A percentile compares a stretch with the other conserved stretches of the same genome.
Conservation (phyloP, 2,888 invertebrate genomes). For the Pristionchus exspectatus region DNA sequence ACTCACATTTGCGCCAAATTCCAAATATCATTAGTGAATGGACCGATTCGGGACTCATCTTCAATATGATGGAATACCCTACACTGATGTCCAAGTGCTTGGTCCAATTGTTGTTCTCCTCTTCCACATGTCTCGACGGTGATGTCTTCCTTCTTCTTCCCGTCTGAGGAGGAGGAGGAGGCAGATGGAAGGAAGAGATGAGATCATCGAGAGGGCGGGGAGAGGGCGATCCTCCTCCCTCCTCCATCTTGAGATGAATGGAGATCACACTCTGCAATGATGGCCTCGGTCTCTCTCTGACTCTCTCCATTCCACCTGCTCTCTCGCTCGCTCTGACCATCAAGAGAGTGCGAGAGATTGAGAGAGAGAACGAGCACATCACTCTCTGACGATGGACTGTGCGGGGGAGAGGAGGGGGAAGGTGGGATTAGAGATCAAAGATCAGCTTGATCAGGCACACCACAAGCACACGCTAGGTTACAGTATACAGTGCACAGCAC, state of each 20-base stretch:
- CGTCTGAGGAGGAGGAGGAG: not conserved
- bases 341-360: not conserved
- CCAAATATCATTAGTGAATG: not conserved
- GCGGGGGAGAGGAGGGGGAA: not conserved
- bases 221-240: constrained; percentile 33
- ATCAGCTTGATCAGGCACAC: constrained; percentile 29
- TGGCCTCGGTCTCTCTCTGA: not conserved
- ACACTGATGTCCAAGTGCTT: constrained; percentile 9
- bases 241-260: constrained; percentile 59
- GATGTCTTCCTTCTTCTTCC: not conserved
- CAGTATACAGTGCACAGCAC: not conserved
- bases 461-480: not conserved
- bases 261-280: constrained; percentile 64
- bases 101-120: constrained; percentile 27
- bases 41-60: not conserved
- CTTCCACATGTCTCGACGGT: not conserved
- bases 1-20: no score
- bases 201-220: not conserved
- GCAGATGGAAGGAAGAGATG: not conserved
- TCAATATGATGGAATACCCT: not conserved
- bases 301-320: not conserved
- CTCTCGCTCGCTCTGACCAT: not conserved
- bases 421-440: constrained; percentile 39
- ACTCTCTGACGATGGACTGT: not conserved
- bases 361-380: not conserved